These are phyloP conservation scores for Danio albolineatus DNA, from an alignment of 2,797 vertebrate genomes.

Conservation along the genomic window DNA sequence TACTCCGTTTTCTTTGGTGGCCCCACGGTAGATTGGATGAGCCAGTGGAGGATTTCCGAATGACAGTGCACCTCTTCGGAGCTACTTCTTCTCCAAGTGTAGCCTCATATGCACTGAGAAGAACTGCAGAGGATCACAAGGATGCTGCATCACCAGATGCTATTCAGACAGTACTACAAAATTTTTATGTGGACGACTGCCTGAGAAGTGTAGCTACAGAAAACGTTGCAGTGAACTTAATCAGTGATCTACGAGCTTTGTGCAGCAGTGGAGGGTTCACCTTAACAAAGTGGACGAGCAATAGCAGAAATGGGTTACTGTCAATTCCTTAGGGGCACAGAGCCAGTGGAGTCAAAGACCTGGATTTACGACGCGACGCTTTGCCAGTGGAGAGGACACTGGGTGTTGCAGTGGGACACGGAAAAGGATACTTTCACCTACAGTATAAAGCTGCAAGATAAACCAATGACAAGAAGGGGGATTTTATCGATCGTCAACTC, in stretches of 20 bases:
- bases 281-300: slow-evolving; percentile 54
- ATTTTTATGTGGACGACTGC: slow-evolving; percentile 55
- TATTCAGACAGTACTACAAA: slow-evolving; percentile 32
- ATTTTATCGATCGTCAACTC: slow-evolving; percentile 41
- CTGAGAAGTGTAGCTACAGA: slow-evolving; percentile 27
- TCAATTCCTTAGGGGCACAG: slow-evolving; percentile 33
- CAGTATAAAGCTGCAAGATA: no score
- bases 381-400: slow-evolving; percentile 42
- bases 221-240: slow-evolving; percentile 13
- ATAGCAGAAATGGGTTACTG: slow-evolving; percentile 38
- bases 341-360: slow-evolving; percentile 42
- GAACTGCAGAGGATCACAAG: slow-evolving; percentile 41
- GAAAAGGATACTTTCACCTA: slow-evolving; percentile 42
- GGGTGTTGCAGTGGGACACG: slow-evolving; percentile 44
- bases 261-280: slow-evolving; percentile 34
- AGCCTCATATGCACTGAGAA: slow-evolving; percentile 27
- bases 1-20: slow-evolving; percentile 48
- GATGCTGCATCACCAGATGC: slow-evolving; percentile 23
- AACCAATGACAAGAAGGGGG: no score
- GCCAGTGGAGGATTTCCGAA: slow-evolving; percentile 26
- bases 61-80: slow-evolving; percentile 41
- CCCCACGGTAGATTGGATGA: slow-evolving; percentile 16
- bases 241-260: slow-evolving; percentile 31
- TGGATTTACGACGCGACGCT: slow-evolving; percentile 27
- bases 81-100: slow-evolving; percentile 43